phyloP scores from a whole-genome alignment of 2,888 invertebrate genomes.

The Nomada fabriciana region DNA sequence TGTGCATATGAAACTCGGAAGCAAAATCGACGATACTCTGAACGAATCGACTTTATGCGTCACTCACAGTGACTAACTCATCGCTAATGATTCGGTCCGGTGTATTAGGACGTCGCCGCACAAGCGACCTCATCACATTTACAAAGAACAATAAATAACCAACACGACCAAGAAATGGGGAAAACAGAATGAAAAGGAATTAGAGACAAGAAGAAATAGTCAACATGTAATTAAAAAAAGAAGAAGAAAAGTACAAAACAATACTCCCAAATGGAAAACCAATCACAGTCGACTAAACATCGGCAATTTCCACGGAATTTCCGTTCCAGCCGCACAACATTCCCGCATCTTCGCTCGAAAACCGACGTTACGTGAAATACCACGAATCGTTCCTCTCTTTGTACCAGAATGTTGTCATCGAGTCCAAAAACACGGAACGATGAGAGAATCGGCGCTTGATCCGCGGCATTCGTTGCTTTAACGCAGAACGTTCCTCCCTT shows the following conservation, averaged over 20 bases:
- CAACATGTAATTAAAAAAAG: neutral
- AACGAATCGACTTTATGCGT: too few relatives aligned
- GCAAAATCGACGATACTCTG: neutral
- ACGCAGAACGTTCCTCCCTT: neutral
- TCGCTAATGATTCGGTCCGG: too few relatives aligned
- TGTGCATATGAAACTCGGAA: neutral
- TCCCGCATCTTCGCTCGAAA: slow-evolving; percentile 18
- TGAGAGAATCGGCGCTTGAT: slow-evolving; percentile 46
- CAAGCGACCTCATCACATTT: too few relatives aligned
- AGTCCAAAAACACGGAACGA: slow-evolving; percentile 4
- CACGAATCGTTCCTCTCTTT: slow-evolving; percentile 22
- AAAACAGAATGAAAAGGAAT: neutral
- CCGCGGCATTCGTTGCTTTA: slow-evolving; percentile 39
- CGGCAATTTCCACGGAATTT: too few relatives aligned
- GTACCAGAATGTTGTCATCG: slow-evolving; percentile 40
- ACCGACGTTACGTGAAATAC: slow-evolving; percentile 24
- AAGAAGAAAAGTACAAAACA: too few relatives aligned
- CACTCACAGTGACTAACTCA: too few relatives aligned
- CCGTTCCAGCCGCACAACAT: slow-evolving; percentile 1
- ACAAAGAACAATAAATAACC: too few relatives aligned
- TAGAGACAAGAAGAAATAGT: neutral
- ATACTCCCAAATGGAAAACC: too few relatives aligned
- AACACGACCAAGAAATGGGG: neutral
- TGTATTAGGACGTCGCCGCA: too few relatives aligned
- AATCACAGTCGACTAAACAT: too few relatives aligned